Evolutionary conservation across 1,140 invertebrate genomes (phyloP), one percentile per base, ranked within the genome.

Genomic region (Epicauta chinensis): DNA sequence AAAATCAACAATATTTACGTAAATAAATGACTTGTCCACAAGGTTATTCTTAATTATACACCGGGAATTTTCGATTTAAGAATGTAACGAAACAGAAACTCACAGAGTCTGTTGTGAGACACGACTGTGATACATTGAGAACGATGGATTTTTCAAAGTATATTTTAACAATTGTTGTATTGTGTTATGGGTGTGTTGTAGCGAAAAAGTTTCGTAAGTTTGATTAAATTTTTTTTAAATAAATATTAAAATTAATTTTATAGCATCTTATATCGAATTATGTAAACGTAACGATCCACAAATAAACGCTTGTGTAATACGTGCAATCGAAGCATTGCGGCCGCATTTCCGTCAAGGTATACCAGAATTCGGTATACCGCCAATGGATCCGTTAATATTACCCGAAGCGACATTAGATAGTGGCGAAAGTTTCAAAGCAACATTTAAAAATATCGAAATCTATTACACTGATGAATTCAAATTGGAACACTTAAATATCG

Each of bases 191-290:
- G 11, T 34, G 10, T 12, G 12, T 10, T 9, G 3, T 34, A 3
- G 5, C 32, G 12, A n/a, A 34, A 0, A 34, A 34, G 12, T 7
- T 34, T 3, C 32, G 32, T 34, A 34, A 34, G 32, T 34, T 23
- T 23, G 2, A 30, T 30, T 30, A 30, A 30, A 30, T 30, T 30
- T 4, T 30, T 30, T 30, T 5, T 10, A 4, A 5, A 30, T 10
- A 34, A 34, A 7, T 34, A 43, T 36, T 36, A 17, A 35, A 16
- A 7, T 36, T 47, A n/a, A 35, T 36, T 48, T 76, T 75, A 14
- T 67, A 80, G 77, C 77, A 3, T 60, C 70, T 11, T 79, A 73
- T 63, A 72, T 79, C 2, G 66, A 69, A 41, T 64, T 70, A 13
- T 80, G 78, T 61, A 53, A 71, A 11, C 65, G 69, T 12, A 72